Base-by-base conservation (phyloP, 1,140 invertebrate genomes). In the Aphelinus certus region DNA sequence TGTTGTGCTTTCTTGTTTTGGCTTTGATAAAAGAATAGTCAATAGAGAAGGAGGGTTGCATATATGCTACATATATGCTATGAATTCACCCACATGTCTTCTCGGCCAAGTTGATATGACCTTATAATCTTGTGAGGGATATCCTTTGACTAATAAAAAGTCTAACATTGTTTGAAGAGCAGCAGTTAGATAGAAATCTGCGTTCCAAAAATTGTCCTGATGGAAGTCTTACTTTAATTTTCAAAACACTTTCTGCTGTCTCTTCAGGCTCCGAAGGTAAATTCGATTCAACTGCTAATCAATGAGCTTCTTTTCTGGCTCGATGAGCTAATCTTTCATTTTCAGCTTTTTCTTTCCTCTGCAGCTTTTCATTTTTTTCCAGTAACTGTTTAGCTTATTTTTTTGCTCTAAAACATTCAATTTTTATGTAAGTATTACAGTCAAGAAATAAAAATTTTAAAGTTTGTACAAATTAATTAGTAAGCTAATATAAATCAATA, bases 51-150 rank as follows among this genome's bases (percentile, higher is more conserved):
- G n/a, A n/a, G n/a, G n/a, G n/a, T n/a, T n/a, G n/a, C n/a, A n/a
- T n/a, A n/a, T n/a, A n/a, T n/a, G n/a, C n/a, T n/a, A n/a, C 47
- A 3, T 66, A 49, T 49, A 49, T 6, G n/a, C n/a, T n/a, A n/a
- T n/a, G 57, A 71, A 79, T 81, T 46, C 80, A 92, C 93, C 93
- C 89, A 95, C 93, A 91, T 97, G 96, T 91, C 93, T 93, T 84
- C 96, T 92, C 83, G 96, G 96, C 94, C 94, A 97, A 83, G 94
- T 95, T n/a, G n/a, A n/a, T 77, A 97, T 93, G 62, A 97, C 92
- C 91, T 97, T 98, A 84, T 93, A 97, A 82, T 96, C 95, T 81
- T 95, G 93, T 76, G 91, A 91, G 71, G 94, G 93, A 88, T 92
- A 97, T 60, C 96, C 96, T 89, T 95, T 91, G 45, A 95, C 94